Base-by-base conservation (phyloP, 2,797 vertebrate species). In the Morus bassanus region DNA sequence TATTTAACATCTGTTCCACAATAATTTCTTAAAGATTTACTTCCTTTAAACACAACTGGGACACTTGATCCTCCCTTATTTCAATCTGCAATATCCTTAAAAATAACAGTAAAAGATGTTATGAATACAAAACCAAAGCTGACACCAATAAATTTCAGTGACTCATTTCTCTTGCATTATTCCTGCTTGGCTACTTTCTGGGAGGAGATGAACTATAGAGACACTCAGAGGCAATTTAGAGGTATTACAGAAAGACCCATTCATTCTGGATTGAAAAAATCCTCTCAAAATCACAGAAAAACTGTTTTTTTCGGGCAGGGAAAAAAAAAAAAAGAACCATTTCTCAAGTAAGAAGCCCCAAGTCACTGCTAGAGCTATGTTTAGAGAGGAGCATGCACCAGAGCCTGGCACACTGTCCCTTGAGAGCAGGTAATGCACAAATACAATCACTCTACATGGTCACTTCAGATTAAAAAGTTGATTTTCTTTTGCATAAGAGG, bases 21-120 rank as follows among this genome's bases (percentile, higher is more conserved):
- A 96, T 96, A 37, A 97, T 96, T 97, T 96, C 96, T 97, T 94
- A 91, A 97, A 97, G 97, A 98, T 98, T 98, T 97, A 97, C 96
- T 96, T 97, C 91, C 93, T 97, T 96, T 92, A 96, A 97, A 96
- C 96, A 95, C 96, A 96, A 93, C 93, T 77, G 84, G 89, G 97
- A 98, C 96, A 97, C 82, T 96, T 97, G 97, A 97, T 97, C 97
- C 96, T 96, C 95, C 92, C 94, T 95, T 97, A 97, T 98, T 97
- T 97, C 97, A 97, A 93, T 97, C 93, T 95, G 95, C 80, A 96
- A 96, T 96, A 97, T 93, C 94, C 91, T 97, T 97, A 95, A 97
- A 98, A 97, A 97, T 96, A 97, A 97, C 95, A 97, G 94, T 94
- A 95, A 95, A 97, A 97, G 95, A 97, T 89, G 82, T 96, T 97